Base-by-base conservation (phyloP, 1,140 invertebrate species). In the Psix sp. region DNA sequence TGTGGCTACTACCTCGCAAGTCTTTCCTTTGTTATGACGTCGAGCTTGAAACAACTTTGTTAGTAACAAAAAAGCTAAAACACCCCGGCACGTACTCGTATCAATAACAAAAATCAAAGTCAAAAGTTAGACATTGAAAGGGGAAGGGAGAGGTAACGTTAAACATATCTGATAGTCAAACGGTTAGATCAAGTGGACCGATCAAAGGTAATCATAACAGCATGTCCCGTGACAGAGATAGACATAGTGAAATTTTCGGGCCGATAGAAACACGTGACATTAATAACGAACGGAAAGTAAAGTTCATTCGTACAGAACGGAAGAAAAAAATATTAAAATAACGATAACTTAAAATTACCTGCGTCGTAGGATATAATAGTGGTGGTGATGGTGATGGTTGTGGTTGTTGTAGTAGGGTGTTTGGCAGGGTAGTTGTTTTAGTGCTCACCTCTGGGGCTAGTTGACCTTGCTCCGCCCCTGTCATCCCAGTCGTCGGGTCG, bases 361-460 rank as follows among this genome's bases (percentile, higher is more conserved):
- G 79, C 51, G 73, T 82, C 78, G 78, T 74, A 78, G 78, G 83
- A 80, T 82, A 78, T 79, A 84, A 84, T 81, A 84, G 78, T 81
- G 80, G 79, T 84, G 82, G 77, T 80, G 80, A 81, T 84, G 79
- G 73, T 84, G 60, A 76, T 80, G 57, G 70, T 70, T 74, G 75
- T 76, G 67, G 65, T 79, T 68, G 62, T 78, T 56, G 71, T 78
- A 49, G 70, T 76, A 51, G 74, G 74, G 70, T 75, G 38, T 71
- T 81, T 79, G 80, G 78, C 77, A 62, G 59, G 80, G 75, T 67
- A 68, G 51, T 80, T 85, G 51, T 68, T 80, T 85, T 87, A 86
- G 82, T 86, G 85, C 86, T 87, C 86, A 87, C 86, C 86, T 87
- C 86, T 85, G 78, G 84, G 85, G 77, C 86, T 86, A 75, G 81